phyloP scores from a whole-genome alignment of 2,113 vertebrate species.

The Orcinus orca region DNA sequence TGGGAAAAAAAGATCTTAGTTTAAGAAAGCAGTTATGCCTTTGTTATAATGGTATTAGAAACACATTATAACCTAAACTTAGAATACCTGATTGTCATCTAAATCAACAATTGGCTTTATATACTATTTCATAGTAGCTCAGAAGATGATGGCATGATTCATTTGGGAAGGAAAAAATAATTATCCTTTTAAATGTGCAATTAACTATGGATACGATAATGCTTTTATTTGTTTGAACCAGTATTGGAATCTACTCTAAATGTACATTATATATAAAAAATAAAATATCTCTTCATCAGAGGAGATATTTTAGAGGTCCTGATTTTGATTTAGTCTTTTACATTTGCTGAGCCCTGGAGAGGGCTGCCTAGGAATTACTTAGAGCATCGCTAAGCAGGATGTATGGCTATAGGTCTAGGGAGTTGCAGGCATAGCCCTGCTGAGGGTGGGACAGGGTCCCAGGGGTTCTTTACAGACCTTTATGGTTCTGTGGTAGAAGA shows the following conservation, averaged over 20 bases:
- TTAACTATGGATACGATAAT: slow-evolving; percentile 11
- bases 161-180: slow-evolving; percentile 35
- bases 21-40: slow-evolving; percentile 25
- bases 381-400: neutral
- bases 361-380: neutral
- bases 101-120: slow-evolving; percentile 22
- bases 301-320: neutral
- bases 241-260: slow-evolving; percentile 8
- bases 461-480: neutral
- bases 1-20: neutral
- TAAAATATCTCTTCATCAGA: neutral
- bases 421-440: neutral
- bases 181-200: slow-evolving; percentile 39
- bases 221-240: slow-evolving; percentile 40
- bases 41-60: slow-evolving; percentile 31
- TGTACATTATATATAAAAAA: neutral
- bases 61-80: slow-evolving; percentile 14
- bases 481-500: neutral
- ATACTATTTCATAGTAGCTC: slow-evolving; percentile 1
- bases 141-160: slow-evolving; percentile 34
- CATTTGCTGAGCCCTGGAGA: neutral
- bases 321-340: slow-evolving; percentile 15
- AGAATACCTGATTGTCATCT: slow-evolving; percentile 16
- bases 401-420: neutral
- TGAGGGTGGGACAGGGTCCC: neutral